Percentiles rank a stretch among this genome's conserved stretches.
phyloP scores from a whole-genome alignment of 1,140 invertebrate genomes.

The Cydia fagiglandana region DNA sequence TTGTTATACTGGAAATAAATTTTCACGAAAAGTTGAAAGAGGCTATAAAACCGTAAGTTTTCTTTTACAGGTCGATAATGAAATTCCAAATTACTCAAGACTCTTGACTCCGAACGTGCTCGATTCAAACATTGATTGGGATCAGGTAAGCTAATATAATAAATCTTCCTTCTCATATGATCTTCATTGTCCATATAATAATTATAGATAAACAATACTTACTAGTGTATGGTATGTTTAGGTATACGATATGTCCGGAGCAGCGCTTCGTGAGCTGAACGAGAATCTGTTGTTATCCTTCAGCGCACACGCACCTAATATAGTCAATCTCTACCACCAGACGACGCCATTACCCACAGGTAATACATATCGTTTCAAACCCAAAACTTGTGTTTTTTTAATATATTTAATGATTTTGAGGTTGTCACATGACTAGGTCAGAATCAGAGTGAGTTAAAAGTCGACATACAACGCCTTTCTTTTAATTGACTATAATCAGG shows the following conservation, averaged over 20 bases:
- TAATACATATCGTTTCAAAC: slow-evolving; percentile 37
- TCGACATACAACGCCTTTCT: too few relatives aligned
- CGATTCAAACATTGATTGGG: slow-evolving; percentile 70
- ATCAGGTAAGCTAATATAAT: slow-evolving; percentile 72
- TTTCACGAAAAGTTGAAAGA: background rate
- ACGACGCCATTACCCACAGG: slow-evolving; percentile 78
- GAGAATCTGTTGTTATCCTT: slow-evolving; percentile 81
- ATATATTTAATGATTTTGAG: too few relatives aligned
- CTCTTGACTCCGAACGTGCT: slow-evolving; percentile 67
- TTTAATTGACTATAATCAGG: too few relatives aligned
- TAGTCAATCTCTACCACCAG: slow-evolving; percentile 82
- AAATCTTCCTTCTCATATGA: too few relatives aligned
- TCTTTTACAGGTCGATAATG: slow-evolving; percentile 60
- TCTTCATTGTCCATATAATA: too few relatives aligned
- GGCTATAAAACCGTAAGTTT: background rate
- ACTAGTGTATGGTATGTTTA: slow-evolving; percentile 36
- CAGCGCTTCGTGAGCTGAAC: slow-evolving; percentile 79
- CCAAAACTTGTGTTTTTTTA: too few relatives aligned
- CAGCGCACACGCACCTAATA: slow-evolving; percentile 79
- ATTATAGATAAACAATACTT: slow-evolving; percentile 8
- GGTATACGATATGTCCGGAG: slow-evolving; percentile 65
- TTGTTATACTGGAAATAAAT: too few relatives aligned
- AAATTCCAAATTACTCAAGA: slow-evolving; percentile 62
- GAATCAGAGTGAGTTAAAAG: too few relatives aligned
- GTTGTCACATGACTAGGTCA: too few relatives aligned